These are phyloP conservation scores for Arenicola marina DNA, from an alignment of 2,888 invertebrate species.

Conservation along the genomic window DNA sequence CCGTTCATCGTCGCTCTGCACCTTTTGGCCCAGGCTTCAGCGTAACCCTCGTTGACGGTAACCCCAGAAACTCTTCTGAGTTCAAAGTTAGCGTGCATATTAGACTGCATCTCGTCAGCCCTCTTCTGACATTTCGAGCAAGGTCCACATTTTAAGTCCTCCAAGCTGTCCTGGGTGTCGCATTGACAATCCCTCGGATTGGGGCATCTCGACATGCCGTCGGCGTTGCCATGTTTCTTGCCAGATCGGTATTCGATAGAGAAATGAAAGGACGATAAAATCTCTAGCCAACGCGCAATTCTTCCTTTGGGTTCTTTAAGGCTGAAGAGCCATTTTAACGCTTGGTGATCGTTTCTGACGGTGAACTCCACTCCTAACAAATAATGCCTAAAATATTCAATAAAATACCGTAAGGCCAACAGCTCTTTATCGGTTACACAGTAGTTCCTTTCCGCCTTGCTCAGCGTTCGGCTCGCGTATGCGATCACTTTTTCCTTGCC, in stretches of 20 bases:
- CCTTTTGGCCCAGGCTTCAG: too few species aligned
- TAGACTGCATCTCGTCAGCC: neutral
- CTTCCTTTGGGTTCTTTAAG: constrained; percentile 20
- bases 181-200: constrained; percentile 1
- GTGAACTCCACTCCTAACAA: constrained; percentile 19
- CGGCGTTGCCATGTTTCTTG: constrained; percentile 28
- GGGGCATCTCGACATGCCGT: constrained; percentile 22
- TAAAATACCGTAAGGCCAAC: constrained; percentile 21
- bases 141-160: neutral
- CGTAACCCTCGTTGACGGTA: too few species aligned
- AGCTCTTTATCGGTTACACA: constrained; percentile 21
- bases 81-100: too few species aligned
- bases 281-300: constrained; percentile 23
- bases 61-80: too few species aligned
- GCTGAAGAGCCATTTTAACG: constrained; percentile 16
- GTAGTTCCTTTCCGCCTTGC: constrained; percentile 17
- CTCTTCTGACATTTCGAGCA: neutral
- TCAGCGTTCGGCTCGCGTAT: constrained; percentile 24
- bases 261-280: constrained; percentile 27
- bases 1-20: too few species aligned
- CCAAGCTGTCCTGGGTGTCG: neutral
- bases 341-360: constrained; percentile 25
- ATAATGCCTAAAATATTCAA: constrained; percentile 23
- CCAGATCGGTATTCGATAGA: constrained; percentile 27
- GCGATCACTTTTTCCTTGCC: constrained; percentile 22